Percentiles rank a stretch among this genome's conserved stretches.
These are phyloP conservation scores for Pteria penguin DNA, from an alignment of 2,888 invertebrate genomes.

Conservation along the genomic window DNA sequence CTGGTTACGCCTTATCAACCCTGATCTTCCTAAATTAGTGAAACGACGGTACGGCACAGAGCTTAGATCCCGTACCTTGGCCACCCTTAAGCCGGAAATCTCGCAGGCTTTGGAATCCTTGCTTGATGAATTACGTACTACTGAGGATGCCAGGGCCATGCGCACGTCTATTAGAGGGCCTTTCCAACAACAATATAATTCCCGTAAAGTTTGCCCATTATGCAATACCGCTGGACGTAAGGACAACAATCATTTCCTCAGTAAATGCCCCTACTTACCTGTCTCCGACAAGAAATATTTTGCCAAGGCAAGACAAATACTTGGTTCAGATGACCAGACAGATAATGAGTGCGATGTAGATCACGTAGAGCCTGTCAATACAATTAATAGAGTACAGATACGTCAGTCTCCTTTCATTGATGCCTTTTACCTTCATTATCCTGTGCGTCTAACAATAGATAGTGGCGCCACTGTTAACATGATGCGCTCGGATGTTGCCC, in stretches of 20 bases:
- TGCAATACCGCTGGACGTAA: slow-evolving; percentile 31
- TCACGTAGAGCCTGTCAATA: neutral
- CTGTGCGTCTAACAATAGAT: slow-evolving; percentile 1
- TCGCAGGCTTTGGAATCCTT: neutral
- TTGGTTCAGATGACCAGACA: neutral
- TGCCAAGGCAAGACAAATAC: slow-evolving; percentile 9
- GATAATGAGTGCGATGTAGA: neutral
- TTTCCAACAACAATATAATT: too few relatives aligned
- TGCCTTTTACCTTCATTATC: neutral
- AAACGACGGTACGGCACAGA: slow-evolving; percentile 1
- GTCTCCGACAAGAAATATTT: slow-evolving; percentile 8
- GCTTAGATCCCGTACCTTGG: neutral
- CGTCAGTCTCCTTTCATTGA: slow-evolving; percentile 7
- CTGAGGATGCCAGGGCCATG: neutral
- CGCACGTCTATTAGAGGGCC: too few relatives aligned
- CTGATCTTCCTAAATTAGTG: slow-evolving; percentile 37
- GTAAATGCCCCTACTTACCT: slow-evolving; percentile 26
- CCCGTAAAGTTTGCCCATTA: slow-evolving; percentile 15
- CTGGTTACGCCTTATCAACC: slow-evolving; percentile 46
- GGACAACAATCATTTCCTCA: slow-evolving; percentile 17
- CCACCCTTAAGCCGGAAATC: too few relatives aligned
- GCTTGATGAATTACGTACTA: neutral
- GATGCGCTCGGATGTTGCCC: slow-evolving; percentile 1
- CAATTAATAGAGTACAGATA: slow-evolving; percentile 9
- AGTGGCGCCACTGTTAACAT: slow-evolving; percentile 14